A percentile compares a stretch with the other conserved stretches of the same genome.
These are phyloP conservation scores for Trematocara unimaculatum DNA, from an alignment of 2,113 vertebrate genomes.

Conservation along the genomic window DNA sequence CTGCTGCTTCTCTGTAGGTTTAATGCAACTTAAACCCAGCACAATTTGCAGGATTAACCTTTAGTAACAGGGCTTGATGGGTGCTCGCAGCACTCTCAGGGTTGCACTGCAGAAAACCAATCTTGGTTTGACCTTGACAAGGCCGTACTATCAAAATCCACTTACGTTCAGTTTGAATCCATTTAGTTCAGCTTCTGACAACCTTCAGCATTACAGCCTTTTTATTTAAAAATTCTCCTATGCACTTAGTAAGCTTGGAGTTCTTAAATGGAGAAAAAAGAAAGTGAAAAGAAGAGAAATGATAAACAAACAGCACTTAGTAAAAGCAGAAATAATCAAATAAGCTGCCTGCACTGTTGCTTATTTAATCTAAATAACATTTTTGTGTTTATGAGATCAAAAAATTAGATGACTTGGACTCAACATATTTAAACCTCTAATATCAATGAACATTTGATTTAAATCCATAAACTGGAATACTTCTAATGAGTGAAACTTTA, in stretches of 20 bases:
- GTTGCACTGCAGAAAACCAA: not conserved
- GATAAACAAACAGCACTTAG: not conserved
- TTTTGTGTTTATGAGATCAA: not conserved
- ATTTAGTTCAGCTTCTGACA: conserved; percentile 55
- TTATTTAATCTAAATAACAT: not conserved
- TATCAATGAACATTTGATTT: not conserved
- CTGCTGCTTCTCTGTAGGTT: conserved; percentile 17
- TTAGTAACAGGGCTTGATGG: conserved; percentile 14
- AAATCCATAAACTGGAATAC: not conserved
- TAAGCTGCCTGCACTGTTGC: not conserved
- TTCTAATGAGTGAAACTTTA: not conserved
- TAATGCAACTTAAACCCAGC: conserved; percentile 44
- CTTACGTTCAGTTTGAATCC: conserved; percentile 55
- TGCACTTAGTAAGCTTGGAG: not conserved
- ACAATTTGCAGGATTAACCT: conserved; percentile 56
- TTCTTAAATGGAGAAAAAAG: not conserved
- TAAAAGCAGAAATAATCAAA: not conserved
- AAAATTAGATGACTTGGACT: not conserved
- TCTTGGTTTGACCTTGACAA: conserved; percentile 47
- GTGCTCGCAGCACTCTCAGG: not conserved
- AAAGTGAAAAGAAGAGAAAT: not conserved
- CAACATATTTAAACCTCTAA: not conserved
- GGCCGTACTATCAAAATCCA: conserved; percentile 48
- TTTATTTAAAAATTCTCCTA: conserved; percentile 26
- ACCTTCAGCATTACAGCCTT: conserved; percentile 21